Conservation (phyloP, 2,888 invertebrate genomes). For the Neoaliturus tenellus region DNA sequence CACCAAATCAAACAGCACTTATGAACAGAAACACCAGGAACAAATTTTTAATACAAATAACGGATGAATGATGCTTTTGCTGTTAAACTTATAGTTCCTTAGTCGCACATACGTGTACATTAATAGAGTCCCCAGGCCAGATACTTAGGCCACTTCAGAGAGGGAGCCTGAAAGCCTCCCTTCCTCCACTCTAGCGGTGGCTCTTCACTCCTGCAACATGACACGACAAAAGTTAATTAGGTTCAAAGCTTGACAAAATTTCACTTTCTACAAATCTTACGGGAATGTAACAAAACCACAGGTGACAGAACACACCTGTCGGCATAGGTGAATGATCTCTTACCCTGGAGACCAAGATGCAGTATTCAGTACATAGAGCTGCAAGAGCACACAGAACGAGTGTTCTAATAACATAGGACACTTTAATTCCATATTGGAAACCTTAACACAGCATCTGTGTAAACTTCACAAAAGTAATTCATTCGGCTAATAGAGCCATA, state of each 20-base stretch:
- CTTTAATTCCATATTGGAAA: too few relatives aligned
- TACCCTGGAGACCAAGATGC: too few relatives aligned
- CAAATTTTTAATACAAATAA: neutral
- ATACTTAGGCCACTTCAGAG: neutral
- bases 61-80: conserved; percentile 40
- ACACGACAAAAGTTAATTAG: too few relatives aligned
- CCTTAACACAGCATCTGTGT: too few relatives aligned
- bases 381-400: too few relatives aligned
- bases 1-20: conserved; percentile 8
- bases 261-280: too few relatives aligned
- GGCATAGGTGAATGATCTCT: too few relatives aligned
- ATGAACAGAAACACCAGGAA: conserved; percentile 11
- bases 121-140: conserved; percentile 25
- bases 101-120: conserved; percentile 37
- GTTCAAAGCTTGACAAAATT: neutral
- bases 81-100: conserved; percentile 21
- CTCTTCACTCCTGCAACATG: neutral
- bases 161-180: neutral
- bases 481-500: too few relatives aligned
- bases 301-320: conserved; percentile 1
- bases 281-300: conserved; percentile 45
- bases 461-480: too few relatives aligned
- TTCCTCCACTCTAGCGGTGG: neutral
- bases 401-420: too few relatives aligned
- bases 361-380: too few relatives aligned